Evolutionary conservation across 1,140 invertebrate species (phyloP), one percentile per base, ranked within the genome.

Genomic region (Nephila pilipes): DNA sequence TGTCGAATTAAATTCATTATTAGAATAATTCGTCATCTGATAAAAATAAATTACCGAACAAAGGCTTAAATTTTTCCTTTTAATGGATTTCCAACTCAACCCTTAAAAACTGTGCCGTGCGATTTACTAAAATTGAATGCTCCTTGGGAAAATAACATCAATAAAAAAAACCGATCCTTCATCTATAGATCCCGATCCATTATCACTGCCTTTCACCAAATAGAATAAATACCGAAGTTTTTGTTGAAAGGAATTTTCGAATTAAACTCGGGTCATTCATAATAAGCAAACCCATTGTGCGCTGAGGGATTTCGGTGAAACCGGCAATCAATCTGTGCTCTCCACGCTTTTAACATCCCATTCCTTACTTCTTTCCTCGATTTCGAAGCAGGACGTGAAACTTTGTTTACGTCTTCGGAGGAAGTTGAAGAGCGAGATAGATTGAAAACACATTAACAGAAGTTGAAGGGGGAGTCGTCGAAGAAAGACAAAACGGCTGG

Each of bases 381-480:
- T 65, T 55, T 55, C 80, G 46, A 55, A 29, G 80, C 80, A 81
- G 46, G 80, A 54, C 80, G 69, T 36, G 80, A 81, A 81, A 81
- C 80, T 81, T 81, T 81, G 80, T 81, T 81, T 81, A 81, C 80
- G 80, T 46, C 80, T 32, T 75, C 69, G 18, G 69, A 36, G 29
- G 69, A 54, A 81, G 80, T 81, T 46, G 80, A 81, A 81, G 69
- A 87, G 46, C 60, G 57, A 88, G 29, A 88, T 32, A 69, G 87
- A 88, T 75, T 88, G 87, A 75, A 88, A 88, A 88, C 63, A 88
- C 63, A 69, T 65, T 88, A 88, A 69, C 87, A 46, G 46, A 87
- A 36, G 55, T 32, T 54, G 46, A 63, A 85, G 54, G 81, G 18
- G 20, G 81, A 85, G 22, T 29, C 20, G 22, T 81, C 8, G 36